Conservation (phyloP, 2,113 vertebrate species). For the Benitochromis conjunctus region DNA sequence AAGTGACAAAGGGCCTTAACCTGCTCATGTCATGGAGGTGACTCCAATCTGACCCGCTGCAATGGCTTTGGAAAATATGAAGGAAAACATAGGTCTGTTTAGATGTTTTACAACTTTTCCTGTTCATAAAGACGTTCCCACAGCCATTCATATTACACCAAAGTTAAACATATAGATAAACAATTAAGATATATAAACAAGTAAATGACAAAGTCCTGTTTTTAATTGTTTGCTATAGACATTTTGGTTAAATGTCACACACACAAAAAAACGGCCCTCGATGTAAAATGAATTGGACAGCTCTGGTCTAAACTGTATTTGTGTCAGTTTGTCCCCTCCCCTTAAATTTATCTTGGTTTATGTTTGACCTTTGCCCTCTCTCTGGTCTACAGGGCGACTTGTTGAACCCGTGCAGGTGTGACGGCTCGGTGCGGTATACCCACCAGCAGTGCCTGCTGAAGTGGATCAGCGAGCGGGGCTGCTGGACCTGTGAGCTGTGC, state of each 20-base stretch:
- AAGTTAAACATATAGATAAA: no score
- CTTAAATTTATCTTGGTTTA: background rate
- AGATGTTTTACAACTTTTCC: no score
- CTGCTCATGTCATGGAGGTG: background rate
- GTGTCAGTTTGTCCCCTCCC: background rate
- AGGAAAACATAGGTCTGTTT: no score
- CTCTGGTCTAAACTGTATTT: background rate
- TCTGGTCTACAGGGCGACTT: constrained; percentile 79
- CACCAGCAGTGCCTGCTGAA: constrained; percentile 93
- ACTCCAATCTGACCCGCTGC: no score
- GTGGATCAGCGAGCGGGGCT: constrained; percentile 95
- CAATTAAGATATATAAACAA: no score
- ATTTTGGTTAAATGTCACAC: no score
- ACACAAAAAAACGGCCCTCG: background rate
- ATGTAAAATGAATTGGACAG: background rate
- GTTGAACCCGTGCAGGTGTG: constrained; percentile 90
- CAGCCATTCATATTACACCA: no score
- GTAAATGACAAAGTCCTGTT: no score
- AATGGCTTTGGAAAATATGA: no score
- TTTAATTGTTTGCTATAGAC: no score
- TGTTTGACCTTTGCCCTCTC: background rate
- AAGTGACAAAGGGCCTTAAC: background rate
- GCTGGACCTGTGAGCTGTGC: constrained; percentile 94
- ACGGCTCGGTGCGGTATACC: constrained; percentile 89
- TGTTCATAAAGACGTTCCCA: no score